These are phyloP conservation scores for Hirtodrosophila confusa DNA, from an alignment of 2,888 invertebrate genomes.

Conservation along the genomic window DNA sequence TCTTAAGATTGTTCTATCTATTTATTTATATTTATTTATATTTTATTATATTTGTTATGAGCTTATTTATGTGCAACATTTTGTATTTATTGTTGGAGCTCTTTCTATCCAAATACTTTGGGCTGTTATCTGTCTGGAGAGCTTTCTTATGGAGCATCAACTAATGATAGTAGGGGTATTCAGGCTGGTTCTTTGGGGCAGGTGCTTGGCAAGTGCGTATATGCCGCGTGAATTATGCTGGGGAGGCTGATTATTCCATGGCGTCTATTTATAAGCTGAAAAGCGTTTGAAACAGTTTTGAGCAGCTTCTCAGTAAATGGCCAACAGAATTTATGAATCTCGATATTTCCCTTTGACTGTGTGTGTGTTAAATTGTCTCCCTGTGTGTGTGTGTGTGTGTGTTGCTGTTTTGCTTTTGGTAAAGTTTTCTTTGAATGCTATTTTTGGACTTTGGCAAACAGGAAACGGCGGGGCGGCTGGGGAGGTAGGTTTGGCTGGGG, in stretches of 20 bases:
- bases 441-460: conserved; percentile 66
- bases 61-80: too few relatives aligned
- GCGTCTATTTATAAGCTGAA: conserved; percentile 48
- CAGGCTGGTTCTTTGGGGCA: background rate
- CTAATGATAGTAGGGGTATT: too few relatives aligned
- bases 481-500: background rate
- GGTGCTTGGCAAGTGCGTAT: conserved; percentile 39
- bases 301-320: conserved; percentile 52
- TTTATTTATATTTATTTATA: too few relatives aligned
- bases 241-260: conserved; percentile 8
- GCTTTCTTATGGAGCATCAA: too few relatives aligned
- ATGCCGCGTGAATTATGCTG: conserved; percentile 35
- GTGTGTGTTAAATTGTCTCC: background rate
- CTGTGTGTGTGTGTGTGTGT: conserved; percentile 13
- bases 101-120: too few relatives aligned
- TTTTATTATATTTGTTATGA: too few relatives aligned
- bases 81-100: too few relatives aligned
- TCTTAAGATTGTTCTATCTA: too few relatives aligned
- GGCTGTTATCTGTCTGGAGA: too few relatives aligned
- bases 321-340: conserved; percentile 64
- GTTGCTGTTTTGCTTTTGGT: conserved; percentile 49
- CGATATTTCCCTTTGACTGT: conserved; percentile 41
- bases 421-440: conserved; percentile 48
- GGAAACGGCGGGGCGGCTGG: conserved; percentile 51
- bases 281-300: conserved; percentile 65